A percentile compares a stretch with the other conserved stretches of the same genome.
phyloP scores from a whole-genome alignment of 2,797 vertebrate species.

The Eptatretus atami region DNA sequence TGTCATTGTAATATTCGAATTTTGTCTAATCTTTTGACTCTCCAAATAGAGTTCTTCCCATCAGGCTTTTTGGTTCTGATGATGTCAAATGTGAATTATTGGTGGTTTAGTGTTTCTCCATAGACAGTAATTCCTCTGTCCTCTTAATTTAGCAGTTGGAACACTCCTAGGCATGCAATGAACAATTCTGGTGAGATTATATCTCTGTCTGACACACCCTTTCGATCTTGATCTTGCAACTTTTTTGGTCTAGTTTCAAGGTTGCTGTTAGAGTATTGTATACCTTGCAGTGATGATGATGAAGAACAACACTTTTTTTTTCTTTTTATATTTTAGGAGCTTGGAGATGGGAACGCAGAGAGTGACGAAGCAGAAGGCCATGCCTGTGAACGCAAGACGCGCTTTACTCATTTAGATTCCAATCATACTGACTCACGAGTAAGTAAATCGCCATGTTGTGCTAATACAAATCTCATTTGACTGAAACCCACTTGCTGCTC shows the following conservation, averaged over 20 bases:
- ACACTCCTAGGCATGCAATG: too few species aligned
- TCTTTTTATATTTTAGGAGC: constrained; percentile 22
- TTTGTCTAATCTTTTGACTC: too few species aligned
- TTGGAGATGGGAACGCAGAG: constrained; percentile 46
- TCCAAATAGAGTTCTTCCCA: too few species aligned
- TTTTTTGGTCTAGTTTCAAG: too few species aligned
- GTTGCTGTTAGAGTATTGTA: too few species aligned
- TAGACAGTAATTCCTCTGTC: background rate
- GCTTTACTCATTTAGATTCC: constrained; percentile 15
- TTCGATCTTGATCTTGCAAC: background rate
- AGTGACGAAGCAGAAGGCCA: constrained; percentile 68
- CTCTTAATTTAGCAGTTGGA: background rate
- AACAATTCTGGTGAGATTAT: background rate
- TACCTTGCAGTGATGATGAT: too few species aligned
- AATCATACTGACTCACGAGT: constrained; percentile 39
- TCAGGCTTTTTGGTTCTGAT: too few species aligned
- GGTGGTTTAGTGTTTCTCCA: too few species aligned
- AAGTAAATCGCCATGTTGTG: background rate
- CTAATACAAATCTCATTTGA: background rate
- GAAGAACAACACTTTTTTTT: too few species aligned
- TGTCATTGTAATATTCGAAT: too few species aligned
- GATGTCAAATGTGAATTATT: too few species aligned
- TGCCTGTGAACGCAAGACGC: constrained; percentile 37
- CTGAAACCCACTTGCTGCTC: background rate
- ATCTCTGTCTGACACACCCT: constrained; percentile 1